These are phyloP conservation scores for Pheucticus melanocephalus DNA, from an alignment of 2,113 vertebrate genomes.

Conservation along the genomic window DNA sequence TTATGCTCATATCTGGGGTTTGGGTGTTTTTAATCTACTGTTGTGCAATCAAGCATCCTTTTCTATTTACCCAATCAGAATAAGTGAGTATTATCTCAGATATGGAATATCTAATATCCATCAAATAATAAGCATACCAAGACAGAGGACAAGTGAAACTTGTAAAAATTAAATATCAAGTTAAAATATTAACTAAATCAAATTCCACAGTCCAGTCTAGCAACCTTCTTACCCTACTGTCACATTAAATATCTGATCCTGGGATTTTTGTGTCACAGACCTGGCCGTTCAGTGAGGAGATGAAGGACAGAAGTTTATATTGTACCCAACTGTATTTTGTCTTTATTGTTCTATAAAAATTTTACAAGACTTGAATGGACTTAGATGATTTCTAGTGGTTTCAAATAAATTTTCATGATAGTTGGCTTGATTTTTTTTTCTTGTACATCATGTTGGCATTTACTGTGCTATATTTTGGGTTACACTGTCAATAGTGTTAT, in stretches of 20 bases:
- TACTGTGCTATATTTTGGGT: not conserved
- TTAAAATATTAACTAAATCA: not conserved
- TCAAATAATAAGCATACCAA: not conserved
- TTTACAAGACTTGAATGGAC: not conserved
- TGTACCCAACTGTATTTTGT: not conserved
- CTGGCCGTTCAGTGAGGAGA: not conserved
- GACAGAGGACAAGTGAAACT: not conserved
- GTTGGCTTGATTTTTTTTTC: not conserved
- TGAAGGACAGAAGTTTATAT: not conserved
- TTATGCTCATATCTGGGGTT: not conserved
- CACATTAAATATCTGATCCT: not conserved
- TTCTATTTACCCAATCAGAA: not conserved
- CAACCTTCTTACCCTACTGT: not conserved
- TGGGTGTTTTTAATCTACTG: not conserved
- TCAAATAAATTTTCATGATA: not conserved
- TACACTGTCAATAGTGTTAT: not conserved
- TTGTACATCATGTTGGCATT: not conserved
- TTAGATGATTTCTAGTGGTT: not conserved
- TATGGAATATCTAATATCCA: not conserved
- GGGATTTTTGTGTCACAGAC: not conserved
- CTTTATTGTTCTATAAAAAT: not conserved
- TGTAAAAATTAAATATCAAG: not conserved
- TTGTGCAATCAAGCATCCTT: not conserved
- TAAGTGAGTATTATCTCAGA: not conserved
- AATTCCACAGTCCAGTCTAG: not conserved